These are phyloP conservation scores for Sarcophaga carnaria DNA, from an alignment of 2,888 invertebrate species.

Conservation along the genomic window DNA sequence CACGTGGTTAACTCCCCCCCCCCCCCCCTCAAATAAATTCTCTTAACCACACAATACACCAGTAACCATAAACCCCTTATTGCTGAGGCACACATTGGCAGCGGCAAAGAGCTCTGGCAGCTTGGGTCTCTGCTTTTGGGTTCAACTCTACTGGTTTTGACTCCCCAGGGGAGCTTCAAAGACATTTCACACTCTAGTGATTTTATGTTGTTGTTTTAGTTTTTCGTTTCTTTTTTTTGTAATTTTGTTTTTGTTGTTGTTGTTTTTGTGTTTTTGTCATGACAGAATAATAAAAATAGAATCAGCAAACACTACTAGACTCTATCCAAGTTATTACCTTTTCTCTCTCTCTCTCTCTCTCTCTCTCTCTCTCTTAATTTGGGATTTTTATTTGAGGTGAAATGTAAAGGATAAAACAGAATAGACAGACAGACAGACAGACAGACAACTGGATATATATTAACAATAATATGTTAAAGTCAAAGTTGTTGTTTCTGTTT, in stretches of 20 bases:
- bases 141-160: not conserved
- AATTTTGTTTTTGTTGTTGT: no score
- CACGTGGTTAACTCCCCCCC: slow-evolving; percentile 62
- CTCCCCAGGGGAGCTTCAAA: slow-evolving; percentile 44
- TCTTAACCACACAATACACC: slow-evolving; percentile 4
- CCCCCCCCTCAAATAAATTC: slow-evolving; percentile 43
- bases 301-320: slow-evolving; percentile 23
- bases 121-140: not conserved
- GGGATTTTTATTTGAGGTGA: not conserved
- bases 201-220: slow-evolving; percentile 15
- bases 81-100: slow-evolving; percentile 12
- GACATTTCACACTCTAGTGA: slow-evolving; percentile 52
- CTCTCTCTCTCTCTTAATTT: not conserved
- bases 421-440: not conserved
- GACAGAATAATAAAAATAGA: not conserved
- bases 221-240: no score
- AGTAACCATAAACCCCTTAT: slow-evolving; percentile 16
- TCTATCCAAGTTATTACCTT: slow-evolving; percentile 58
- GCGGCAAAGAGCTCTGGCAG: slow-evolving; percentile 14
- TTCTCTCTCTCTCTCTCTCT: not conserved
- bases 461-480: not conserved
- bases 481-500: slow-evolving; percentile 25
- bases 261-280: not conserved
- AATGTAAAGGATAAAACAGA: not conserved
- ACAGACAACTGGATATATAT: slow-evolving; percentile 7